These are phyloP conservation scores for Alauda arvensis DNA, from an alignment of 2,797 vertebrate species.

Conservation along the genomic window DNA sequence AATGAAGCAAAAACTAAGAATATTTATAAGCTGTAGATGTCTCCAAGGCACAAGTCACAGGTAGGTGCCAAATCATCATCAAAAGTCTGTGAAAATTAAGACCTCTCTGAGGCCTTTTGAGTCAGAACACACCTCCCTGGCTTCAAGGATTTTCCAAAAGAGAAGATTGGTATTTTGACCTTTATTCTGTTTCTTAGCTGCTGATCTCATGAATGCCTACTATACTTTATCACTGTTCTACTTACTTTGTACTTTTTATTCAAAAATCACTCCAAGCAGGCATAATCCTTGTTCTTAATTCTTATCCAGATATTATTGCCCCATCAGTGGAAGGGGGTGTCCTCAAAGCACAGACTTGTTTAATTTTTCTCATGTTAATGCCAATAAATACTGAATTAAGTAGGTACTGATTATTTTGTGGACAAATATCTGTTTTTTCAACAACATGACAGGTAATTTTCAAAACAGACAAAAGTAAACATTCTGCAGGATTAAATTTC, in stretches of 20 bases:
- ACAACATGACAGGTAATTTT: background rate
- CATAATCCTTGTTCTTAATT: background rate
- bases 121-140: background rate
- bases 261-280: background rate
- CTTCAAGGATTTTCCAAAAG: background rate
- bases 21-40: background rate
- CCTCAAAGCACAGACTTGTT: background rate
- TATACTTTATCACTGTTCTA: background rate
- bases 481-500: background rate
- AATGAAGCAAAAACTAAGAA: background rate
- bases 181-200: background rate
- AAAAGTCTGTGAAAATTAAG: background rate
- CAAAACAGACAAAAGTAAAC: background rate
- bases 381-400: background rate
- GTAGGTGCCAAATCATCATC: background rate
- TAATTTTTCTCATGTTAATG: background rate
- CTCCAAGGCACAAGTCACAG: background rate
- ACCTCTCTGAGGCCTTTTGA: background rate
- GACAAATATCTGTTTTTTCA: background rate
- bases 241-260: background rate
- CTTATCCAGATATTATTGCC: background rate
- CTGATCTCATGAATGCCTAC: background rate
- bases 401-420: background rate
- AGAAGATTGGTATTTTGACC: background rate
- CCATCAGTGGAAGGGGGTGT: fast-evolving